Evolutionary conservation across 2,888 invertebrate species (phyloP), one percentile per base, ranked within the genome.

Genomic region (Celastrina argiolus): DNA sequence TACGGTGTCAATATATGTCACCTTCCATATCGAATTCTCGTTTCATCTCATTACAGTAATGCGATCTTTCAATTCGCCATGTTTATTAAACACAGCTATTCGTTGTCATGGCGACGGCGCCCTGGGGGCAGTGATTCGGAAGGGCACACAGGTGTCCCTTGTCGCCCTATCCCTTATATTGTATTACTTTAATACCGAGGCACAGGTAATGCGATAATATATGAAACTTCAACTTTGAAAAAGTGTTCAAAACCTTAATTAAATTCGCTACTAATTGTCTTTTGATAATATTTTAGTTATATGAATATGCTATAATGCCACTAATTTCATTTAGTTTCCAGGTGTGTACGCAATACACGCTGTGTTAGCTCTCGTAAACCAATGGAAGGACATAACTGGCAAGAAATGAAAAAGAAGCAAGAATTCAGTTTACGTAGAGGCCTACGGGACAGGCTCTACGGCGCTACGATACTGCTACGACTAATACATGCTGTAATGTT

Each of bases 101-200:
- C 51, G 22, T 51, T 12, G 22, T 10, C 51, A 22, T 22, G 51
- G 22, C 51, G 18, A 51, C 51, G 22, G 5, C 26, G 22, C 51
- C 42, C 42, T 18, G 18, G 14, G 22, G 51, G 51, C 51, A 51
- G 51, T 51, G 51, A 26, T 26, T 51, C 51, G 51, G 26, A 51
- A 51, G 51, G 51, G 22, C 51, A 26, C 51, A 51, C 51, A 51
- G 51, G 51, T 51, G 51, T 51, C 45, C 18, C 16, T 45, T n/a
- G n/a, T 18, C 51, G 16, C 51, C 51, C 51, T 51, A 1, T 31
- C 26, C 51, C 2, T 12, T 51, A 51, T 51, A 51, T 51, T 51
- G 51, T 22, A 26, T 51, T 22, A 51, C 51, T 51, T 18, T 22
- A 26, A 26, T 22, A 51, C 51, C 12, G 51, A 12, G 22, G 22